Evolutionary conservation across 2,113 vertebrate species (phyloP).

Genomic region (Ranitomeya imitator): DNA sequence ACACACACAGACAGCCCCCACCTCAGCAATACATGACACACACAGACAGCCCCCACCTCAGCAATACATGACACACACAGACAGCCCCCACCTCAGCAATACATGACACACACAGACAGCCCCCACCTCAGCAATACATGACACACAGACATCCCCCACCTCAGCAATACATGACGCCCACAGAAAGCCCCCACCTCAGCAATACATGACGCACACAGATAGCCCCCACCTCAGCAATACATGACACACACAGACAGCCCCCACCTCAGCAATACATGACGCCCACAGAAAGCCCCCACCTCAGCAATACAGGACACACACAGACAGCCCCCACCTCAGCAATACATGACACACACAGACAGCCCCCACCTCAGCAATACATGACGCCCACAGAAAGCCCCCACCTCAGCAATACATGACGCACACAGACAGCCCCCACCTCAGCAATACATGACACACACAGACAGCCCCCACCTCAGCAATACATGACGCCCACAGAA

Average conservation of each 20-base stretch:
- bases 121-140: background rate
- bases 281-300: background rate
- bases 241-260: background rate
- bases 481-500: background rate
- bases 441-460: background rate
- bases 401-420: background rate
- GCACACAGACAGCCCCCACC: background rate
- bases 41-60: background rate
- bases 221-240: background rate
- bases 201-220: background rate
- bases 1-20: background rate
- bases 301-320: background rate
- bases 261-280: background rate
- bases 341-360: background rate
- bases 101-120: background rate
- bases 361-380: background rate
- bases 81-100: background rate
- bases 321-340: background rate
- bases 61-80: background rate
- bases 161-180: background rate
- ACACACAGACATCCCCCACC: background rate
- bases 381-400: background rate
- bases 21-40: background rate
- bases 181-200: background rate
- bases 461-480: background rate